A percentile compares a stretch with the other conserved stretches of the same genome.
phyloP scores from a whole-genome alignment of 2,888 invertebrate genomes.

The Pachydiplax longipennis region DNA sequence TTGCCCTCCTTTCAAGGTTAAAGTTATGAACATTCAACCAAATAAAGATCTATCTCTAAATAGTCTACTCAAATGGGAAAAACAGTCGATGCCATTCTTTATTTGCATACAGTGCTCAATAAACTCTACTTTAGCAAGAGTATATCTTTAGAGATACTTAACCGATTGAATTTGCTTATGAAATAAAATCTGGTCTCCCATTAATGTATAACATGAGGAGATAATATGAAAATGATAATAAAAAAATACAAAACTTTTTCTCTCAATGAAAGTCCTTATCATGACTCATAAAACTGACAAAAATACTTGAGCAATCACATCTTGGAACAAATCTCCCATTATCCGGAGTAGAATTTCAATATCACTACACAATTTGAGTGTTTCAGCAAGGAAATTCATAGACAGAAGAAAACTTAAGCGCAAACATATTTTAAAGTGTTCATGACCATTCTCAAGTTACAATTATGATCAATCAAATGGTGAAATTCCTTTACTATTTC shows the following conservation, averaged over 20 bases:
- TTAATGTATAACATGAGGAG: conserved; percentile 23
- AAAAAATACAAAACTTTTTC: conserved; percentile 44
- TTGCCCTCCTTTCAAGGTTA: conserved; percentile 30
- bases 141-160: conserved; percentile 37
- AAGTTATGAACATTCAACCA: conserved; percentile 34
- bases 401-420: conserved; percentile 5
- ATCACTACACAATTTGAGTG: conserved; percentile 27
- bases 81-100: conserved; percentile 32
- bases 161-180: conserved; percentile 24
- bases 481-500: conserved; percentile 12
- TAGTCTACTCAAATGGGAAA: conserved; percentile 25
- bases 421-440: conserved; percentile 3
- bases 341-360: conserved; percentile 23
- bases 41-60: conserved; percentile 29
- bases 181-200: conserved; percentile 39
- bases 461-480: conserved; percentile 8
- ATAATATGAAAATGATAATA: conserved; percentile 39
- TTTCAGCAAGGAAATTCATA: conserved; percentile 28
- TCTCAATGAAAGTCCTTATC: conserved; percentile 32
- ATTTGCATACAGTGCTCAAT: conserved; percentile 33
- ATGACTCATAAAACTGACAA: conserved; percentile 42
- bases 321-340: conserved; percentile 41
- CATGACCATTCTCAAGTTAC: neutral
- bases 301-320: conserved; percentile 45
- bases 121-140: conserved; percentile 29